Percentiles rank a stretch among this genome's conserved stretches.
These are phyloP conservation scores for Pemphredon lugubris DNA, from an alignment of 2,888 invertebrate genomes.

Conservation along the genomic window DNA sequence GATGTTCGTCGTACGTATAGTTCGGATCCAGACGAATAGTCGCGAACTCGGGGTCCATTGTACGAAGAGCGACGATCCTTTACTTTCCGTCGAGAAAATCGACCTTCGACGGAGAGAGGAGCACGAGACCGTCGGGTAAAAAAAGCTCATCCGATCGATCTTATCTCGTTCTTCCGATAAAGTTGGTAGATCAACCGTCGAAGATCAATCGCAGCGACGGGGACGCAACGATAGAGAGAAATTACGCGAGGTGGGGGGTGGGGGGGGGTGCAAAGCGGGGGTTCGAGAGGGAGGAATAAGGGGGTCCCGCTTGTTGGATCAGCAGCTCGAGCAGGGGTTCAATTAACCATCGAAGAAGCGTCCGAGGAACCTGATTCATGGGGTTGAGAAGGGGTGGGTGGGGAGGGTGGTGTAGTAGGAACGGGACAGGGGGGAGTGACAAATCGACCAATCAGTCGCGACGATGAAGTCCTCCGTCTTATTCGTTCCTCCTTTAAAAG, in stretches of 20 bases:
- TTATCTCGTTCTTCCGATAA: slow-evolving; percentile 62
- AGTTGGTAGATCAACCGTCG: slow-evolving; percentile 68
- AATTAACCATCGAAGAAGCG: slow-evolving; percentile 70
- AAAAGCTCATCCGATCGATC: slow-evolving; percentile 67
- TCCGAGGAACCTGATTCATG: slow-evolving; percentile 59
- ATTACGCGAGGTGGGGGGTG: neutral
- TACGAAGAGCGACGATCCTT: neutral
- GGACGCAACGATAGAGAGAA: slow-evolving; percentile 1
- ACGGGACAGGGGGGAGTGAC: slow-evolving; percentile 62
- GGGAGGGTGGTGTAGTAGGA: slow-evolving; percentile 27
- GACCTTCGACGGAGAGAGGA: neutral
- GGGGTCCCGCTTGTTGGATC: slow-evolving; percentile 62
- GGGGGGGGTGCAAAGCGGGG: neutral
- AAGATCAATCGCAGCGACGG: slow-evolving; percentile 56
- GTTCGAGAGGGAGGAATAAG: slow-evolving; percentile 6
- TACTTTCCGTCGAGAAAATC: neutral
- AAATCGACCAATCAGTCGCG: slow-evolving; percentile 78
- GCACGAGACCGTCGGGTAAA: slow-evolving; percentile 2
- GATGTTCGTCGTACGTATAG: neutral
- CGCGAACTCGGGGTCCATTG: too few relatives aligned
- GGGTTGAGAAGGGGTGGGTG: slow-evolving; percentile 56
- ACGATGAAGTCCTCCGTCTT: slow-evolving; percentile 78
- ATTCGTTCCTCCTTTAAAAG: slow-evolving; percentile 64
- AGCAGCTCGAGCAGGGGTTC: slow-evolving; percentile 71
- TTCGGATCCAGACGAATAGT: too few relatives aligned